Percentiles rank a stretch among this genome's conserved stretches.
These are phyloP conservation scores for Holacanthus passer DNA, from an alignment of 2,113 vertebrate genomes.

Conservation along the genomic window DNA sequence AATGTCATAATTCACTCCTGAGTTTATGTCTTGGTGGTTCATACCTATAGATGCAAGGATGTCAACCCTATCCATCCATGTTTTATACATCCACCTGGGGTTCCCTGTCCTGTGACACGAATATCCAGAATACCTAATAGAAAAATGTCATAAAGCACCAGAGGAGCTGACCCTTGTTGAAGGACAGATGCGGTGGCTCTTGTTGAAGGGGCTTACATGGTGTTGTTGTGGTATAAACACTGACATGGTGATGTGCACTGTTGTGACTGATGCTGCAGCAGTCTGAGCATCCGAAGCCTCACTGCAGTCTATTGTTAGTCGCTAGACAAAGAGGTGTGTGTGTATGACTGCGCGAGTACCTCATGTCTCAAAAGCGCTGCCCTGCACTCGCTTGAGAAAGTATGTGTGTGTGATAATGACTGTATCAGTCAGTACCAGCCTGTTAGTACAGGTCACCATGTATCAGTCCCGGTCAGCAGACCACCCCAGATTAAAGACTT, in stretches of 20 bases:
- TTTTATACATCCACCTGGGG: neutral
- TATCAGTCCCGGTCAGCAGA: conserved; percentile 44
- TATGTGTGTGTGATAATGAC: conserved; percentile 32
- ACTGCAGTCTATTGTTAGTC: conserved; percentile 64
- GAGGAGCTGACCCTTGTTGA: neutral
- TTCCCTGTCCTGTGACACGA: neutral
- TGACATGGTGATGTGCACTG: conserved; percentile 56
- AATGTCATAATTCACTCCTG: neutral
- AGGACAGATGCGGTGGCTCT: neutral
- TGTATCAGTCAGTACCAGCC: conserved; percentile 70
- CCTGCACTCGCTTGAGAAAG: conserved; percentile 27
- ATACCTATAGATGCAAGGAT: neutral
- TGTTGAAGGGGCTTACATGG: neutral
- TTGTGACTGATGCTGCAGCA: conserved; percentile 60
- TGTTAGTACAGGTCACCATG: conserved; percentile 48
- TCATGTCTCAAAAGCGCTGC: conserved; percentile 56
- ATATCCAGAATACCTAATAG: neutral
- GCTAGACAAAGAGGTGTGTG: conserved; percentile 69
- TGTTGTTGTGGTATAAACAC: conserved; percentile 50
- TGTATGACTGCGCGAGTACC: conserved; percentile 41
- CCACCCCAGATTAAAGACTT: conserved; percentile 55
- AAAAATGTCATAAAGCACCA: conserved; percentile 26
- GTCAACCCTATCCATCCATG: neutral
- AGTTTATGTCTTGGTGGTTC: neutral
- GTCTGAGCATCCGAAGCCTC: conserved; percentile 54